A percentile compares a stretch with the other conserved stretches of the same genome.
phyloP scores from a whole-genome alignment of 2,888 invertebrate genomes.

The Antheraea yamamai region DNA sequence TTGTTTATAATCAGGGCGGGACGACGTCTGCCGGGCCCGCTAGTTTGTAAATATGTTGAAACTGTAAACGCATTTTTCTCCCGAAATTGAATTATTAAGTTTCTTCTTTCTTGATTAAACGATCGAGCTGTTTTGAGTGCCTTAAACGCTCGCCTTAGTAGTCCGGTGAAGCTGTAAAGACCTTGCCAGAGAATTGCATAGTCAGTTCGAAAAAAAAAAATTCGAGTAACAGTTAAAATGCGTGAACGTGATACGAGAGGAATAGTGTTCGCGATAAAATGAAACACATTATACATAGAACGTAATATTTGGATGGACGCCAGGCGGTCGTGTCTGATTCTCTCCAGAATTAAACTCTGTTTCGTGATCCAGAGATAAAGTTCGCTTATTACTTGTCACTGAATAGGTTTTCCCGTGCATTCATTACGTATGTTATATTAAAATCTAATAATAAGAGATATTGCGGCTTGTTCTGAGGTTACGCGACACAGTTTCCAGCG shows the following conservation, averaged over 20 bases:
- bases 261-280: slow-evolving; percentile 40
- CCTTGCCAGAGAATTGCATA: too few species aligned
- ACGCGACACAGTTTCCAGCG: too few species aligned
- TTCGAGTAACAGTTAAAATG: not conserved
- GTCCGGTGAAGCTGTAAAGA: too few species aligned
- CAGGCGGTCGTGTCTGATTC: slow-evolving; percentile 36
- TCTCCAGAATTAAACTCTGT: slow-evolving; percentile 50
- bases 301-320: slow-evolving; percentile 43
- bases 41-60: too few species aligned
- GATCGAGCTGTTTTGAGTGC: not conserved
- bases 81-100: too few species aligned
- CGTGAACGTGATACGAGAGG: slow-evolving; percentile 26
- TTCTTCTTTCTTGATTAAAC: too few species aligned
- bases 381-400: not conserved
- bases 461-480: not conserved
- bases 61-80: too few species aligned
- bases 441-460: not conserved
- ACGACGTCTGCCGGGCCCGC: too few species aligned
- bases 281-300: slow-evolving; percentile 32
- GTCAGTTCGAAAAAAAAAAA: too few species aligned
- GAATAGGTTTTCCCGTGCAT: not conserved
- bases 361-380: slow-evolving; percentile 26
- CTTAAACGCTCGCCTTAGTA: too few species aligned
- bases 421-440: not conserved
- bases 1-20: too few species aligned